Conservation (phyloP, 2,888 invertebrate genomes). For the Chelonus formosanus region DNA sequence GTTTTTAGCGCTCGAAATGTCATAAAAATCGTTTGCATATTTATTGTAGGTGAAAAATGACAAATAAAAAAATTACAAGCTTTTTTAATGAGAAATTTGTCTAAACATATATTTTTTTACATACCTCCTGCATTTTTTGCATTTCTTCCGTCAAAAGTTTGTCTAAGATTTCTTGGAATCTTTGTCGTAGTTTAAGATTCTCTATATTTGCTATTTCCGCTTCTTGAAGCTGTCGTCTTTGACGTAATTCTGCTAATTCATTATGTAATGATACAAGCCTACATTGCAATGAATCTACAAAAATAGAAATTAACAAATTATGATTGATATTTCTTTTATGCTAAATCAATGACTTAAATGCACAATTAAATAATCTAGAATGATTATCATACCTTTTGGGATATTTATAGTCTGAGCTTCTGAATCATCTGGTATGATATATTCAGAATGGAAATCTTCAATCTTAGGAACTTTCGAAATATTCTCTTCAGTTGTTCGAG, state of each 20-base stretch:
- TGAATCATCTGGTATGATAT: conserved; percentile 53
- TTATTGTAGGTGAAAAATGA: no score
- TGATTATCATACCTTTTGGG: conserved; percentile 43
- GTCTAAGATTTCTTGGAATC: conserved; percentile 84
- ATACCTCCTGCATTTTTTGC: conserved; percentile 79
- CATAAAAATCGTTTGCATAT: background rate
- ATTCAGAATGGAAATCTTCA: conserved; percentile 58
- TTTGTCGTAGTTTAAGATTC: conserved; percentile 81
- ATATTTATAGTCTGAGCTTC: conserved; percentile 46
- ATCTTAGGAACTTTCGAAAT: conserved; percentile 51
- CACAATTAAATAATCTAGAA: background rate
- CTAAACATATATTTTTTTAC: background rate
- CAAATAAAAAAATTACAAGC: conserved; percentile 16
- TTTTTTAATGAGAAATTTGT: conserved; percentile 6
- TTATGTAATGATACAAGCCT: conserved; percentile 77
- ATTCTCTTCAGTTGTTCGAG: conserved; percentile 42
- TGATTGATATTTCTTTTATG: conserved; percentile 11
- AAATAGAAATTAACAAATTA: conserved; percentile 22
- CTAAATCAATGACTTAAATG: background rate
- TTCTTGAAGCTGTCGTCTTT: conserved; percentile 80
- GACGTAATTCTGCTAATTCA: conserved; percentile 79
- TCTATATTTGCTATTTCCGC: conserved; percentile 86
- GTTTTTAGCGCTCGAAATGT: background rate
- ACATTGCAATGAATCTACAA: conserved; percentile 67
- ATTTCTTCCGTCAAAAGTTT: conserved; percentile 79